phyloP scores from a whole-genome alignment of 2,797 vertebrate genomes.

The Anguilla megastoma region DNA sequence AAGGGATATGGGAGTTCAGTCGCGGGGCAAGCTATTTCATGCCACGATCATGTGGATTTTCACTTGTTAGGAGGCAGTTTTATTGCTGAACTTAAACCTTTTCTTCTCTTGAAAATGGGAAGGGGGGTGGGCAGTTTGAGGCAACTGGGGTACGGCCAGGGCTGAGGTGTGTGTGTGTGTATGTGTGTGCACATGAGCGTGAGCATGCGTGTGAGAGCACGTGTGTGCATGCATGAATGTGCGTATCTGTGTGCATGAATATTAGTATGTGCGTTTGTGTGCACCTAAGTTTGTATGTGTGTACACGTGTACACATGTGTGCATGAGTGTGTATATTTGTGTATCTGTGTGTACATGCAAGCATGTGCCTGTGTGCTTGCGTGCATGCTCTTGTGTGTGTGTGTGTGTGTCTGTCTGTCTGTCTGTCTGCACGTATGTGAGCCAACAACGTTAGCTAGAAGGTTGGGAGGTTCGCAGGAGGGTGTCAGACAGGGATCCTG shows the following conservation, averaged over 20 bases:
- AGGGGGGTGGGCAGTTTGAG: not conserved
- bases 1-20: not conserved
- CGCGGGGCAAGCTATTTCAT: not conserved
- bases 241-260: not conserved
- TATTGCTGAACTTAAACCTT: not conserved
- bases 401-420: no score
- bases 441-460: no score
- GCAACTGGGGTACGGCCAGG: not conserved
- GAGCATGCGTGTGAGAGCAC: not conserved
- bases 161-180: not conserved
- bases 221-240: not conserved
- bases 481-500: not conserved
- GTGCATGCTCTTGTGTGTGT: not conserved
- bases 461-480: not conserved
- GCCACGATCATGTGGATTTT: not conserved
- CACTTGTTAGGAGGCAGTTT: not conserved
- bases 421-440: no score
- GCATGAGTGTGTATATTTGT: not conserved
- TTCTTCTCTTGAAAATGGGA: not conserved
- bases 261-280: not conserved
- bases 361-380: not conserved
- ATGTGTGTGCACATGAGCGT: not conserved
- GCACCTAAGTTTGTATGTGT: not conserved
- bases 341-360: not conserved
- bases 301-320: not conserved